Conservation (phyloP, 92 coral and sea anemone species). For the Porites divaricata region DNA sequence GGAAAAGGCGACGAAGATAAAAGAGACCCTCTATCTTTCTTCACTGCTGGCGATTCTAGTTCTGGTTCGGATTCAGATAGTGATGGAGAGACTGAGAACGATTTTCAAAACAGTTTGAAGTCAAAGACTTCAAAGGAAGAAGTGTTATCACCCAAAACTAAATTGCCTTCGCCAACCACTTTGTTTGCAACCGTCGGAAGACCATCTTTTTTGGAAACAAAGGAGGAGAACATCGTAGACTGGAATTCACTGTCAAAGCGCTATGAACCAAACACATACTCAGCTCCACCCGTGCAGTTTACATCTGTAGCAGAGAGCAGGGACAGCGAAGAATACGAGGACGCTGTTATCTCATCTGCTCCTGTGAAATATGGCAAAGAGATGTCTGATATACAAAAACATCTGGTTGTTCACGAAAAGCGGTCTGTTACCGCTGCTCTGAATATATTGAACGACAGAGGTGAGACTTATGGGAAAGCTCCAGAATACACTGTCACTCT, state of each 20-base stretch:
- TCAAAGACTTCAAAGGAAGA: constrained; percentile 17
- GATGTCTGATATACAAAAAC: constrained; percentile 89
- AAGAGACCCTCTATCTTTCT: constrained; percentile 89
- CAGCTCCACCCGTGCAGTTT: constrained; percentile 82
- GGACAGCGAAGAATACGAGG: constrained; percentile 80
- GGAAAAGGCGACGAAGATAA: constrained; percentile 24
- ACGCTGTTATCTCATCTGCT: constrained; percentile 84
- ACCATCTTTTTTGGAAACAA: constrained; percentile 82
- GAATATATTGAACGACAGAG: constrained; percentile 50
- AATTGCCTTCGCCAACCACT: constrained; percentile 95
- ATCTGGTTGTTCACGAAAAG: constrained; percentile 88
- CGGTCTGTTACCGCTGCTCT: constrained; percentile 66
- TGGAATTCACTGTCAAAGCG: constrained; percentile 92
- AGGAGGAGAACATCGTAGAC: constrained; percentile 77
- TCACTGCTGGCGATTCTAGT: constrained; percentile 79
- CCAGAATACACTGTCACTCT: too few species aligned
- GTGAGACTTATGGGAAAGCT: constrained; percentile 4
- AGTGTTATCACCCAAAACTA: constrained; percentile 39
- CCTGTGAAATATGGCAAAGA: constrained; percentile 91
- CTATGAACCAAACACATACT: constrained; percentile 81
- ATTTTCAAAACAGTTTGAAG: constrained; percentile 1
- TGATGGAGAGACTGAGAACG: constrained; percentile 50
- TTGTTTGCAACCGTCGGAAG: constrained; percentile 93
- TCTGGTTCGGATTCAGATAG: constrained; percentile 91
- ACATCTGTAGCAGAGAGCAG: constrained; percentile 65